phyloP scores from a whole-genome alignment of 2,888 invertebrate species.

The Protophormia terraenovae region DNA sequence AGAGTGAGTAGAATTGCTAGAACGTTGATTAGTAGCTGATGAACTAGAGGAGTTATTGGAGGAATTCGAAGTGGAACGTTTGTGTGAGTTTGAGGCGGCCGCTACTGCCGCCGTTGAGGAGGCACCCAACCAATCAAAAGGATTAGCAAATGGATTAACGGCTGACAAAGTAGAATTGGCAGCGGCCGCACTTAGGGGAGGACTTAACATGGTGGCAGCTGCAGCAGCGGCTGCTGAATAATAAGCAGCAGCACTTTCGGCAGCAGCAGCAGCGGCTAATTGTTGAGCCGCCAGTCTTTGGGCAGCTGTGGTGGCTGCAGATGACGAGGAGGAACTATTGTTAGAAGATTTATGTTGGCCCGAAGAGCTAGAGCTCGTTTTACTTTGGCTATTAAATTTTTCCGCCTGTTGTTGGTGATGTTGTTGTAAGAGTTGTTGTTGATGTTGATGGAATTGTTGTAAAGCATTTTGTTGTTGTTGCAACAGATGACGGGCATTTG shows the following conservation, averaged over 20 bases:
- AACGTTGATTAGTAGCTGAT: slow-evolving; percentile 61
- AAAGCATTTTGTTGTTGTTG: slow-evolving; percentile 66
- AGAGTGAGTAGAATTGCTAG: slow-evolving; percentile 19
- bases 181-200: slow-evolving; percentile 75
- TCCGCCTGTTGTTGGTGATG: slow-evolving; percentile 67
- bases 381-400: slow-evolving; percentile 55
- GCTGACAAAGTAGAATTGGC: slow-evolving; percentile 71
- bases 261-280: slow-evolving; percentile 78
- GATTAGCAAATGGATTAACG: slow-evolving; percentile 72
- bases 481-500: slow-evolving; percentile 57
- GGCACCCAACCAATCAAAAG: slow-evolving; percentile 72
- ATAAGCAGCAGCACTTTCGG: slow-evolving; percentile 76
- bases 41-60: slow-evolving; percentile 37
- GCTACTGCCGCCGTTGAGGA: slow-evolving; percentile 49
- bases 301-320: slow-evolving; percentile 27
- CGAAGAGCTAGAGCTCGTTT: slow-evolving; percentile 57
- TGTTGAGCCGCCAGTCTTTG: slow-evolving; percentile 74
- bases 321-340: slow-evolving; percentile 27
- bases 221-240: slow-evolving; percentile 75
- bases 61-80: slow-evolving; percentile 41
- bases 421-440: slow-evolving; percentile 68
- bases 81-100: slow-evolving; percentile 26
- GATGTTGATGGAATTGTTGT: slow-evolving; percentile 70
- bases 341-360: slow-evolving; percentile 52
- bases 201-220: slow-evolving; percentile 79